Percentiles rank a stretch among this genome's conserved stretches.
phyloP scores from a whole-genome alignment of 2,888 invertebrate species.

The Lasioglossum morio region DNA sequence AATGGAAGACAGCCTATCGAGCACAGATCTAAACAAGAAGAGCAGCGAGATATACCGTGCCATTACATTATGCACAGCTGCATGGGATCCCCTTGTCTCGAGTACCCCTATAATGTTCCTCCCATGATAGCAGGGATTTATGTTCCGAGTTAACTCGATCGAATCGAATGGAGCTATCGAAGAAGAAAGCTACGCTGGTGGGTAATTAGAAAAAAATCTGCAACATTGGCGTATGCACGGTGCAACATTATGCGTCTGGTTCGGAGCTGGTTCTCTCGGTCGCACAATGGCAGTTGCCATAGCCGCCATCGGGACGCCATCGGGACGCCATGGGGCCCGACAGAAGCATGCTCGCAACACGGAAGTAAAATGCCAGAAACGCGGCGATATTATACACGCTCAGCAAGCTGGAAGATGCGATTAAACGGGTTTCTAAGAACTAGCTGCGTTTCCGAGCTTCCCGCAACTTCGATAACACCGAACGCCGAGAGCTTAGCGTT shows the following conservation, averaged over 20 bases:
- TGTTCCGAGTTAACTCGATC: slow-evolving; percentile 3
- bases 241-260: background rate
- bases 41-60: background rate
- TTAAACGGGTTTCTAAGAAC: slow-evolving; percentile 12
- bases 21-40: background rate
- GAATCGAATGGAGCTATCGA: slow-evolving; percentile 11
- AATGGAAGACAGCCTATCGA: background rate
- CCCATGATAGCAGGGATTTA: slow-evolving; percentile 9
- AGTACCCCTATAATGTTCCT: slow-evolving; percentile 7
- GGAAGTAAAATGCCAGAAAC: slow-evolving; percentile 22
- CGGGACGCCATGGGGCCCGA: background rate
- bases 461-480: background rate
- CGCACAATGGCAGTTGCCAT: background rate
- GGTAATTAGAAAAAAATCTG: slow-evolving; percentile 9
- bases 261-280: background rate
- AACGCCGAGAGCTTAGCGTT: background rate
- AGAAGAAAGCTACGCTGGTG: background rate
- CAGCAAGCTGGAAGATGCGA: background rate
- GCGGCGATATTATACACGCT: slow-evolving; percentile 5
- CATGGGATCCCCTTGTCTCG: background rate
- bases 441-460: background rate
- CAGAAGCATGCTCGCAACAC: slow-evolving; percentile 1
- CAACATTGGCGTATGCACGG: background rate
- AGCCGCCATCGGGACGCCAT: slow-evolving; percentile 15
- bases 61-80: slow-evolving; percentile 15